Evolutionary conservation across 2,888 invertebrate genomes (phyloP).

Genomic region (Drosophila paucipuncta): DNA sequence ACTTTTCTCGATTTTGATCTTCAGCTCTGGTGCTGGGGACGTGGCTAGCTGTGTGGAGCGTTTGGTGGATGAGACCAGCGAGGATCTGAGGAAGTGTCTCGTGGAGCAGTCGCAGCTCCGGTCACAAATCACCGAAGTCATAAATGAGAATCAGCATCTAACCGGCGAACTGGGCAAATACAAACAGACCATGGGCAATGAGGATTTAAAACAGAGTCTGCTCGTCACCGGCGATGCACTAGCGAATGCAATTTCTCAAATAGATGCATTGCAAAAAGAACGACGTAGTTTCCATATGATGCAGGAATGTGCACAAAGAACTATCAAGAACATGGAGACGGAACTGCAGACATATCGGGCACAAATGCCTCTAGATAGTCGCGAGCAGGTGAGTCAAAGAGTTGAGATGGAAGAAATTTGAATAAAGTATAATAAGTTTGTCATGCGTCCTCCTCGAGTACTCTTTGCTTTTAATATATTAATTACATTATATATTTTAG

Average conservation of each 20-base stretch:
- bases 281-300: conserved; percentile 88
- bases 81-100: conserved; percentile 75
- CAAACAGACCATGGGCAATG: conserved; percentile 43
- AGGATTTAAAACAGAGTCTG: conserved; percentile 62
- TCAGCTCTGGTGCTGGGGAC: conserved; percentile 45
- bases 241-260: conserved; percentile 84
- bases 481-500: conserved; percentile 66
- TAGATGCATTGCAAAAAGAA: conserved; percentile 86
- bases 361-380: conserved; percentile 61
- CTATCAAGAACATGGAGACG: conserved; percentile 89
- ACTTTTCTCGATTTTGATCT: neutral
- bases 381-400: conserved; percentile 58
- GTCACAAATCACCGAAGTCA: conserved; percentile 79
- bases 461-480: neutral
- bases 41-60: conserved; percentile 74
- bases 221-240: conserved; percentile 80
- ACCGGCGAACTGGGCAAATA: conserved; percentile 66
- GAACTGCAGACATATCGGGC: conserved; percentile 87
- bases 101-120: conserved; percentile 79
- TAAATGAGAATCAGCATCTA: conserved; percentile 84
- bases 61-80: conserved; percentile 73
- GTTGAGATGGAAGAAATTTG: neutral
- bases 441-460: neutral
- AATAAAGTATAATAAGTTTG: neutral
- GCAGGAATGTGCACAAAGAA: conserved; percentile 89